Base-by-base conservation (phyloP, 2,888 invertebrate species). In the Harmothoe impar region DNA sequence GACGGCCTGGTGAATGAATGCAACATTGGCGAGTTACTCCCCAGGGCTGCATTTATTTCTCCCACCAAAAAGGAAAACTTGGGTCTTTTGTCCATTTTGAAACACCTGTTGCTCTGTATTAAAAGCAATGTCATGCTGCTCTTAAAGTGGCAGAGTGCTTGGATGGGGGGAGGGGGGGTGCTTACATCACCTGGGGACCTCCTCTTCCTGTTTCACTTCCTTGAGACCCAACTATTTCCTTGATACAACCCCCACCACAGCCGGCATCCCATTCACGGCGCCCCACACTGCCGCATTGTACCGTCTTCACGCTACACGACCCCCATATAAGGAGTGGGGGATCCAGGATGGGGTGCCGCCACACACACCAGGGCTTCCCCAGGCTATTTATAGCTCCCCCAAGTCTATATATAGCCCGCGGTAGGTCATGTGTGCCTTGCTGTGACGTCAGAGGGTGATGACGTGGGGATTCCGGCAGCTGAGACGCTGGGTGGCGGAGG, bases 401-500 rank as follows among this genome's bases (percentile, higher is more conserved):
- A 7, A 7, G 3, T 0, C 31, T 72, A 72, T 29, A 29, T 7
- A 72, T 72, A 72, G 17, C 25, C 29, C 29, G 25, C 7, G 17
- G 29, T 15, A 29, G 29, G 72, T 7, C 29, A 72, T 29, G 72
- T 72, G 72, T 72, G 72, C 15, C 12, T 15, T n/a, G 77, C 31
- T 15, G 81, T 81, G 81, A 81, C 81, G 81, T 81, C 81, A 43
- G 43, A 12, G 81, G 81, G 3, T 29, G 29, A 25, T 72, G 72
- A 35, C 12, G 81, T n/a, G 33, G 33, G 33, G 81, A 17, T 81
- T 81, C 43, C 15, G 81, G 20, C 15, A 7, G 25, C 17, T 33
- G 23, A 81, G 81, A 77, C 5, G 25, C 29, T 25, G 29, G 25
- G 5, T 3, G 17, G 7, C 25, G 77, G 17, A 17, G 25, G 77